These are phyloP conservation scores for Eonycteris spelaea DNA, from an alignment of 2,113 vertebrate genomes.

Conservation along the genomic window DNA sequence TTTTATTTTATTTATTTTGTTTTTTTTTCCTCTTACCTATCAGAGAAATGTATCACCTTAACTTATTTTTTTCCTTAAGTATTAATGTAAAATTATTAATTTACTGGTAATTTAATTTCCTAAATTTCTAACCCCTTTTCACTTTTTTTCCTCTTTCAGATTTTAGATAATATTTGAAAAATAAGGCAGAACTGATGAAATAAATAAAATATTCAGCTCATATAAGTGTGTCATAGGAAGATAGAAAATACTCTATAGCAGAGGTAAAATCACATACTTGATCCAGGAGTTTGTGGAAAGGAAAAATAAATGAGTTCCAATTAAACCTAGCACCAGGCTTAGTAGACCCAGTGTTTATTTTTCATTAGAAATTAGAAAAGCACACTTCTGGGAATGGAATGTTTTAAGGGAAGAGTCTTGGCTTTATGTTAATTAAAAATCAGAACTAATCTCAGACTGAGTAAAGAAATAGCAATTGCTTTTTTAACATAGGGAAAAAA, in stretches of 20 bases:
- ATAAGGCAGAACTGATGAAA: neutral
- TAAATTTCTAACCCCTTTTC: neutral
- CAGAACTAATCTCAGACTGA: slow-evolving; percentile 9
- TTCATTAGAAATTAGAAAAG: slow-evolving; percentile 49
- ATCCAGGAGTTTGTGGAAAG: neutral
- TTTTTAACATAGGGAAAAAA: neutral
- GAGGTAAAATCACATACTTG: neutral
- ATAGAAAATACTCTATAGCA: neutral
- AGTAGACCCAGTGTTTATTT: slow-evolving; percentile 38
- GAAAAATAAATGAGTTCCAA: slow-evolving; percentile 25
- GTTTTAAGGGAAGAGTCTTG: slow-evolving; percentile 33
- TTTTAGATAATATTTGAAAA: neutral
- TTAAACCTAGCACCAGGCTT: slow-evolving; percentile 20
- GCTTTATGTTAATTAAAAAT: slow-evolving; percentile 68
- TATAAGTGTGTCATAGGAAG: neutral
- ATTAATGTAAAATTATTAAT: neutral
- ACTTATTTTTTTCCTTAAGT: neutral
- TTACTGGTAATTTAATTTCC: neutral
- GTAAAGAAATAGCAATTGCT: slow-evolving; percentile 42
- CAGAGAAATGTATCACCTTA: neutral
- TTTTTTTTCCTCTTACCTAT: neutral
- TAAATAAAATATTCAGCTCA: neutral
- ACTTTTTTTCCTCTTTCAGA: neutral
- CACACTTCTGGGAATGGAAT: slow-evolving; percentile 6
- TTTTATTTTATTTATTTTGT: neutral